Conservation (phyloP, 2,888 invertebrate genomes). For the Asteroscopus sphinx region DNA sequence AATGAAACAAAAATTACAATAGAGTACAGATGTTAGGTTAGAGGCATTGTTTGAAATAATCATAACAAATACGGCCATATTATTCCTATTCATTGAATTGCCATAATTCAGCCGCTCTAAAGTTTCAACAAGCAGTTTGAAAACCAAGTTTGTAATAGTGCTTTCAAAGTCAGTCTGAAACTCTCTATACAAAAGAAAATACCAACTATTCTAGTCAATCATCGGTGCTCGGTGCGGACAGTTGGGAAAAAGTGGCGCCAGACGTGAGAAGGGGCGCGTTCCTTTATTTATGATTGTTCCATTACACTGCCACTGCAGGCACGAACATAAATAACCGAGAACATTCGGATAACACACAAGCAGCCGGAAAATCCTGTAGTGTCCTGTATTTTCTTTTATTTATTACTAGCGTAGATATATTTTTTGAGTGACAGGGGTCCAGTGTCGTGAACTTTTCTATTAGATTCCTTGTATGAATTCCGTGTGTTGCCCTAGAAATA, state of each 20-base stretch:
- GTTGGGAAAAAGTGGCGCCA: constrained; percentile 45
- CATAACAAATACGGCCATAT: background rate
- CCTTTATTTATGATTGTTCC: constrained; percentile 62
- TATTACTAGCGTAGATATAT: constrained; percentile 21
- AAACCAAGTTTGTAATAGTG: constrained; percentile 28
- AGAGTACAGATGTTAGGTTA: no score
- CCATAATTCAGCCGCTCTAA: constrained; percentile 9
- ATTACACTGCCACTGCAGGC: constrained; percentile 55
- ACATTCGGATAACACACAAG: constrained; percentile 56
- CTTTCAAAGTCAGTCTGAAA: constrained; percentile 26
- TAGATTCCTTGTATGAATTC: constrained; percentile 24
- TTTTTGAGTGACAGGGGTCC: constrained; percentile 49
- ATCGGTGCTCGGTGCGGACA: constrained; percentile 30
- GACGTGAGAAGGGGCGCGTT: constrained; percentile 33
- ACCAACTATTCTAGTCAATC: constrained; percentile 32
- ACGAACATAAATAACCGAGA: constrained; percentile 61
- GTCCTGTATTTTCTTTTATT: constrained; percentile 34
- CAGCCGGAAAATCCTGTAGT: constrained; percentile 49
- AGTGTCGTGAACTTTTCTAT: constrained; percentile 23
- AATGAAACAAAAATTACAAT: no score
- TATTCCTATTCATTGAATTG: constrained; percentile 2
- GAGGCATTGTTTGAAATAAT: no score
- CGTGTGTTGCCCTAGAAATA: constrained; percentile 15
- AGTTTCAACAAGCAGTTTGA: constrained; percentile 32
- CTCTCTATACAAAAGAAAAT: constrained; percentile 39